phyloP scores from a whole-genome alignment of 2,113 vertebrate genomes.

The Prietella phreatophila region DNA sequence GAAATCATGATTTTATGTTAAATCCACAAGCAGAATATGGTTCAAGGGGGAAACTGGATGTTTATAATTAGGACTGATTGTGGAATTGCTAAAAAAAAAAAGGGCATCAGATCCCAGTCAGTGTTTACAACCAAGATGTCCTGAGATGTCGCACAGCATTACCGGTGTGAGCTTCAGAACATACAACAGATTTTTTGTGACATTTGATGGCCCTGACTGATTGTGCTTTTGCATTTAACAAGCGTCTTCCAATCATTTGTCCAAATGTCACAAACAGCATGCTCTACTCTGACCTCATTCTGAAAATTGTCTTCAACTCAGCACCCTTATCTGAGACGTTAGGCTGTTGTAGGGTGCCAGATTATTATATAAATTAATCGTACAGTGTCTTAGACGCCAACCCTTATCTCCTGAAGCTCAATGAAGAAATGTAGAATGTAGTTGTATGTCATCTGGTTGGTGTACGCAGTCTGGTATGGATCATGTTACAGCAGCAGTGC shows the following conservation, averaged over 20 bases:
- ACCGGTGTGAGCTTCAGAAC: not conserved
- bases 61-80: not conserved
- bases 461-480: not conserved
- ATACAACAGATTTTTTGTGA: slow-evolving; percentile 15
- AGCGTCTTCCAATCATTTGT: slow-evolving; percentile 26
- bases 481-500: too few relatives aligned
- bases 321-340: slow-evolving; percentile 39
- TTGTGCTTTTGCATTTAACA: slow-evolving; percentile 32
- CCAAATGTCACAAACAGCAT: slow-evolving; percentile 52
- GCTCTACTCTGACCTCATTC: slow-evolving; percentile 10
- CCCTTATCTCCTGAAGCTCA: not conserved
- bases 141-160: slow-evolving; percentile 22
- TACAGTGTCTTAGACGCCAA: not conserved
- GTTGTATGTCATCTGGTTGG: not conserved
- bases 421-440: not conserved
- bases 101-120: slow-evolving; percentile 14
- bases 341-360: not conserved
- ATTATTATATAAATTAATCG: not conserved
- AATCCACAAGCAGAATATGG: not conserved
- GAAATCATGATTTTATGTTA: not conserved
- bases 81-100: not conserved
- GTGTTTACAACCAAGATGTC: not conserved
- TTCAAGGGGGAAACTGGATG: not conserved
- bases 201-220: slow-evolving; percentile 36
- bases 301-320: slow-evolving; percentile 41